Percentiles rank a stretch among this genome's conserved stretches.
phyloP scores from a whole-genome alignment of 2,113 vertebrate genomes.

The Hippocampus abdominalis region DNA sequence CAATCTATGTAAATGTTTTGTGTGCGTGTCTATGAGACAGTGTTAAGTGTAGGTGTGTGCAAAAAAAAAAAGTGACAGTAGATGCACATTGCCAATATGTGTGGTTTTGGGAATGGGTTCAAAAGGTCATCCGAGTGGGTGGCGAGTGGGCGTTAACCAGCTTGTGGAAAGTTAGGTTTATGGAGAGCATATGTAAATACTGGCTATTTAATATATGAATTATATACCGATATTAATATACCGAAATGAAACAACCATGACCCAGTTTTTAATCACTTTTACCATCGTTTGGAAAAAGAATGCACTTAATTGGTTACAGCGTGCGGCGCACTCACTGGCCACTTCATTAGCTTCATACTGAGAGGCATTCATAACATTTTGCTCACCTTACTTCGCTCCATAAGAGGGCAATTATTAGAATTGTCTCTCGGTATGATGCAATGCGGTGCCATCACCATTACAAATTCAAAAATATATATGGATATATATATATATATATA shows the following conservation, averaged over 20 bases:
- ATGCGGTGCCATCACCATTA: too few species aligned
- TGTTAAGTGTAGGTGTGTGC: conserved; percentile 4
- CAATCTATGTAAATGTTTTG: conserved; percentile 4
- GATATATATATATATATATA: too few species aligned
- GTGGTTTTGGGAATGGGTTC: conserved; percentile 7
- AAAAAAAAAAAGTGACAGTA: conserved; percentile 21
- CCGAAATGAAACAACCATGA: background rate
- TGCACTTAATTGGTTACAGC: background rate
- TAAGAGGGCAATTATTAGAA: too few species aligned
- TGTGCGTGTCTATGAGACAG: conserved; percentile 6
- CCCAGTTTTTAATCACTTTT: background rate
- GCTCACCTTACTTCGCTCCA: background rate
- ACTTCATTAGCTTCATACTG: background rate
- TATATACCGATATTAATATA: too few species aligned
- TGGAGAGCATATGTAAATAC: background rate
- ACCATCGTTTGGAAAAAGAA: background rate
- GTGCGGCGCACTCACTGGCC: background rate
- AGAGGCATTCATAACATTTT: background rate
- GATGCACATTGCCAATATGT: background rate
- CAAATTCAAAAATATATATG: too few species aligned
- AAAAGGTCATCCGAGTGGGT: conserved; percentile 30
- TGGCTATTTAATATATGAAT: background rate
- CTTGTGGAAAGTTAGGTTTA: conserved; percentile 18
- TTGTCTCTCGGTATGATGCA: too few species aligned
- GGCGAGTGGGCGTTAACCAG: conserved; percentile 30